These are phyloP conservation scores for Syrista parreyssii DNA, from an alignment of 2,888 invertebrate genomes.

Conservation along the genomic window DNA sequence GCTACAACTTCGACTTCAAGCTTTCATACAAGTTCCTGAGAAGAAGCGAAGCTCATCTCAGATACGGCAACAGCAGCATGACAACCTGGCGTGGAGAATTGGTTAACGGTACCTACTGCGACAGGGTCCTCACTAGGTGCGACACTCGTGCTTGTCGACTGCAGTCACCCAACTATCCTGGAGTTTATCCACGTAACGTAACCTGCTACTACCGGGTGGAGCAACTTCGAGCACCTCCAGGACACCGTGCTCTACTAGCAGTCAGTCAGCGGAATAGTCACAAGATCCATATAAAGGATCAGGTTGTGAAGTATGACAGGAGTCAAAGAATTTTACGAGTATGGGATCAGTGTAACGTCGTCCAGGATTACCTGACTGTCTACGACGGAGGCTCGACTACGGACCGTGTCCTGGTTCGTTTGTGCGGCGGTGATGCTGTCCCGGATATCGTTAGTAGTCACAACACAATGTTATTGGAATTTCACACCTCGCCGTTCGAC, in stretches of 20 bases:
- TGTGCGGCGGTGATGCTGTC: constrained; percentile 86
- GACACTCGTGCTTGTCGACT: constrained; percentile 78
- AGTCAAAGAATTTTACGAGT: constrained; percentile 81
- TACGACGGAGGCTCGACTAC: constrained; percentile 80
- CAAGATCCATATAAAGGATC: constrained; percentile 83
- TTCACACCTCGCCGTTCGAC: constrained; percentile 84
- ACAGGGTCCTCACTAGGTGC: constrained; percentile 83
- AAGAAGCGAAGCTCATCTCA: constrained; percentile 79
- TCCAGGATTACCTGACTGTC: constrained; percentile 84
- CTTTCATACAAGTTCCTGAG: constrained; percentile 86
- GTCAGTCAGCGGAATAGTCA: constrained; percentile 83
- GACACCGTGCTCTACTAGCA: constrained; percentile 80
- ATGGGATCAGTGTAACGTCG: constrained; percentile 85
- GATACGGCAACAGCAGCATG: constrained; percentile 81
- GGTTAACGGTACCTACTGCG: constrained; percentile 82
- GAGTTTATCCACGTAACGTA: constrained; percentile 88
- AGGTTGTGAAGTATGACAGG: constrained; percentile 80
- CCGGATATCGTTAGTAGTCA: constrained; percentile 84
- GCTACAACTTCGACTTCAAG: constrained; percentile 86
- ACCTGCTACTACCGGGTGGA: constrained; percentile 83
- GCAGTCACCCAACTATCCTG: constrained; percentile 91
- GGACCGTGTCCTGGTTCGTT: constrained; percentile 79
- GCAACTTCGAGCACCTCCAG: constrained; percentile 73
- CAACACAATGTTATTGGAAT: constrained; percentile 82
- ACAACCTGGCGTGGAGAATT: constrained; percentile 82